These are phyloP conservation scores for Calonectris borealis DNA, from an alignment of 2,113 vertebrate genomes.

Conservation along the genomic window DNA sequence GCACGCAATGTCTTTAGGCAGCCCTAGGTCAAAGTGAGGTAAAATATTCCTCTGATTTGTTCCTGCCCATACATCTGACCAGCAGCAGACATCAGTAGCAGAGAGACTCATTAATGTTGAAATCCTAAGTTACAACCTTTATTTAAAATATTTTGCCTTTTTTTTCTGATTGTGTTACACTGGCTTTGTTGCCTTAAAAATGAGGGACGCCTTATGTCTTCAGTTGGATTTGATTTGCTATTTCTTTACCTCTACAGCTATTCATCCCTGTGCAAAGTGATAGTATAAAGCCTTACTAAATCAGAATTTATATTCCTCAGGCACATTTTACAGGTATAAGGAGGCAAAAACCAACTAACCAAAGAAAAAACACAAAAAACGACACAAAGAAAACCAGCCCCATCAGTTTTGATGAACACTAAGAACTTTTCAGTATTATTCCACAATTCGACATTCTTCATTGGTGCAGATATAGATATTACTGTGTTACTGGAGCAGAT, in stretches of 20 bases:
- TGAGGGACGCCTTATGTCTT: neutral
- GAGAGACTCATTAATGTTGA: neutral
- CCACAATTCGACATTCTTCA: neutral
- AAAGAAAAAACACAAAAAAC: neutral
- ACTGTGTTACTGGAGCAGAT: neutral
- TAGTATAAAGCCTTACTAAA: neutral
- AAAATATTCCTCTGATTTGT: neutral
- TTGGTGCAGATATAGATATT: neutral
- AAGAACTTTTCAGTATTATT: neutral
- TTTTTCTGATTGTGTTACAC: neutral
- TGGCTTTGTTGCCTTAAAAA: neutral
- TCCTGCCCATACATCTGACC: neutral
- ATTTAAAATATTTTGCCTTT: neutral
- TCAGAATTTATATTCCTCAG: neutral
- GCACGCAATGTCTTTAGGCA: neutral
- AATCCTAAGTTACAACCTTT: neutral
- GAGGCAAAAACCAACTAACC: neutral
- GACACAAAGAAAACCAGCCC: neutral
- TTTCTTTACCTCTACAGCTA: neutral
- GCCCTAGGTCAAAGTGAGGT: neutral
- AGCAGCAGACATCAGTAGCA: neutral
- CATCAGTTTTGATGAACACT: neutral
- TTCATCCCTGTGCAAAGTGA: neutral
- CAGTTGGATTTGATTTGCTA: neutral
- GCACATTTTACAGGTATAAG: neutral